These are phyloP conservation scores for Anoplopoma fimbria DNA, from an alignment of 2,113 vertebrate species.

Conservation along the genomic window DNA sequence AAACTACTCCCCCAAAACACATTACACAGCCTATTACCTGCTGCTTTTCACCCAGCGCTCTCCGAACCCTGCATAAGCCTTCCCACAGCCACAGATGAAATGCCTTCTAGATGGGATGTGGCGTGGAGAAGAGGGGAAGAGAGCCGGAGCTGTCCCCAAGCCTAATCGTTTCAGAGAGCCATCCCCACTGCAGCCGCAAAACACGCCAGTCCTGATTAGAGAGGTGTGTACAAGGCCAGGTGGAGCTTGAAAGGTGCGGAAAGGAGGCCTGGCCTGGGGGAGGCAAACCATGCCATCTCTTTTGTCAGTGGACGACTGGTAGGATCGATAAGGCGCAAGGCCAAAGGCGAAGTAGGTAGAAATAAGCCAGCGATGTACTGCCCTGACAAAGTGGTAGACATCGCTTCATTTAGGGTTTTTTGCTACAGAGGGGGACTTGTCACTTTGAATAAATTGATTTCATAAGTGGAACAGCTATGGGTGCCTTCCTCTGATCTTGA, in stretches of 20 bases:
- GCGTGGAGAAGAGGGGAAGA: slow-evolving; percentile 77
- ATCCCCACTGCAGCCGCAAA: slow-evolving; percentile 69
- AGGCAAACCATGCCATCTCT: slow-evolving; percentile 32
- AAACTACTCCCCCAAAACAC: slow-evolving; percentile 77
- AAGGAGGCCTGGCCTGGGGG: slow-evolving; percentile 53
- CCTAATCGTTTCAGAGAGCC: slow-evolving; percentile 81
- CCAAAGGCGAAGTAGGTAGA: slow-evolving; percentile 59
- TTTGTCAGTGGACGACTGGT: slow-evolving; percentile 38
- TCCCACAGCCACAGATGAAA: slow-evolving; percentile 81
- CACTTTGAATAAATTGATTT: slow-evolving; percentile 58
- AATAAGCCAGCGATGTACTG: slow-evolving; percentile 45
- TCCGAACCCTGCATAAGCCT: slow-evolving; percentile 69
- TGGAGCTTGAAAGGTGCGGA: slow-evolving; percentile 66
- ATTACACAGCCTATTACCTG: slow-evolving; percentile 84
- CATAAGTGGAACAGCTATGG: slow-evolving; percentile 25
- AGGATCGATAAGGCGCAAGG: slow-evolving; percentile 72
- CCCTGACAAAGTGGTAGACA: slow-evolving; percentile 60
- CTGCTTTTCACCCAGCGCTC: slow-evolving; percentile 73
- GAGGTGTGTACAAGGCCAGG: slow-evolving; percentile 62
- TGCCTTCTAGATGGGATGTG: slow-evolving; percentile 83
- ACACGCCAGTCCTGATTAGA: slow-evolving; percentile 80
- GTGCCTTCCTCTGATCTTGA: slow-evolving; percentile 15
- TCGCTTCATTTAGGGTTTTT: slow-evolving; percentile 61
- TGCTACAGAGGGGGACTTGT: slow-evolving; percentile 19
- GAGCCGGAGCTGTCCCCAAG: slow-evolving; percentile 75